Evolutionary conservation across 2,113 vertebrate genomes (phyloP), one percentile per base, ranked within the genome.

Genomic region (Cephalopholis sonnerati): DNA sequence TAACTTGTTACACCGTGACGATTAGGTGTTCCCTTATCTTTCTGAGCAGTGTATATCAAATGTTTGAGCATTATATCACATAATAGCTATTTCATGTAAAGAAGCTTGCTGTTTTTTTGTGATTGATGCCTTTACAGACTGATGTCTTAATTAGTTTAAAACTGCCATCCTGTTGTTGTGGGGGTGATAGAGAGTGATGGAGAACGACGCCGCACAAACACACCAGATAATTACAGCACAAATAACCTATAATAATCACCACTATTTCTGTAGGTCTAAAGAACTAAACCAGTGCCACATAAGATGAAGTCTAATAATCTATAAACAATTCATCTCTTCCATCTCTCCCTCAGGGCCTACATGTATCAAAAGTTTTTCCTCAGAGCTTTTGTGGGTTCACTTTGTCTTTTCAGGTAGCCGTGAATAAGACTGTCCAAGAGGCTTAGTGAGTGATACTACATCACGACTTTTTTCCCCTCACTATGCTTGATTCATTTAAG

Each of bases 401-500:
- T 75, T 68, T 15, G 32, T 54, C 59, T 50, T 70, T 78, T 81
- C 59, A 67, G 48, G 53, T 51, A 61, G 53, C 61, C 16, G 10
- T 20, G 59, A 69, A 62, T 51, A 61, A 50, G 29, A 80, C 16
- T 80, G 29, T 83, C 70, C 29, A 44, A 51, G 51, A 65, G 41
- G 53, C 71, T 59, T 36, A 24, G 25, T 15, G 63, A 82, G 75
- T 62, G 78, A 74, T 76, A 76, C 77, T 74, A 72, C 82, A 87
- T 88, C 72, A 70, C 29, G 63, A 66, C 48, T 2, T 17, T 5
- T 12, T 2, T 24, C 11, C n/a, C 29, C 54, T 1, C 17, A 41
- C 12, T 32, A 50, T 24, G 44, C 82, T 84, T 80, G 70, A 88
- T 86, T 86, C 64, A 85, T 88, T 62, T 64, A 71, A 66, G 18